phyloP scores from a whole-genome alignment of 2,797 vertebrate species.

The Scolopax rusticola region DNA sequence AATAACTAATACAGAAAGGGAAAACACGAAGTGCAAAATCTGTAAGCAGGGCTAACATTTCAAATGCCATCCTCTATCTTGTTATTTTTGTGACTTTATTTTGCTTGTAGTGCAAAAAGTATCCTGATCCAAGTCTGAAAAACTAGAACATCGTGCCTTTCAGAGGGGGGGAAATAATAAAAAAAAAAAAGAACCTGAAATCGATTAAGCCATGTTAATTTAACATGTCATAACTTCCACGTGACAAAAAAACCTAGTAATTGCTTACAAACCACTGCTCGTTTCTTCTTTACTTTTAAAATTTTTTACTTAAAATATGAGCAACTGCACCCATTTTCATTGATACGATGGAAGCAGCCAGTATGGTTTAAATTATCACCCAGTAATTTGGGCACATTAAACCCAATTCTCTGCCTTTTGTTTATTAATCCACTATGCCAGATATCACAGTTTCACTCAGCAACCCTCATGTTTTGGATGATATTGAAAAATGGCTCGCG shows the following conservation, averaged over 20 bases:
- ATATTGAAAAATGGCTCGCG: slow-evolving; percentile 62
- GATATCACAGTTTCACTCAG: slow-evolving; percentile 49
- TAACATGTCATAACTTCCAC: slow-evolving; percentile 1
- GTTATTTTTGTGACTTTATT: neutral
- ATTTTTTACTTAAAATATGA: neutral
- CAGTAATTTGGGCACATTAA: slow-evolving; percentile 59
- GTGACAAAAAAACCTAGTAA: slow-evolving; percentile 26
- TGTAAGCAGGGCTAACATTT: neutral
- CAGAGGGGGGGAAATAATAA: neutral
- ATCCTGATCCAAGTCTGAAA: neutral
- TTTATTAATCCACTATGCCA: slow-evolving; percentile 61
- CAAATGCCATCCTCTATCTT: neutral
- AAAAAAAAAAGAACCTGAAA: neutral
- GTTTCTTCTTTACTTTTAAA: slow-evolving; percentile 9
- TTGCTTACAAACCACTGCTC: slow-evolving; percentile 30
- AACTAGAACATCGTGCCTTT: neutral
- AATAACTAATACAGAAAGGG: neutral
- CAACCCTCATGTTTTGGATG: slow-evolving; percentile 56
- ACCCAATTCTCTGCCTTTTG: slow-evolving; percentile 60
- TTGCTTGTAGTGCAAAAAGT: neutral
- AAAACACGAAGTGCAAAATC: neutral
- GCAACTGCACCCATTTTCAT: neutral
- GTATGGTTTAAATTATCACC: slow-evolving; percentile 58
- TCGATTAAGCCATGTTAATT: slow-evolving; percentile 10
- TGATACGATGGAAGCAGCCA: neutral